A percentile compares a stretch with the other conserved stretches of the same genome.
These are phyloP conservation scores for Brachionus angularis DNA, from an alignment of 1,140 invertebrate genomes.

Conservation along the genomic window DNA sequence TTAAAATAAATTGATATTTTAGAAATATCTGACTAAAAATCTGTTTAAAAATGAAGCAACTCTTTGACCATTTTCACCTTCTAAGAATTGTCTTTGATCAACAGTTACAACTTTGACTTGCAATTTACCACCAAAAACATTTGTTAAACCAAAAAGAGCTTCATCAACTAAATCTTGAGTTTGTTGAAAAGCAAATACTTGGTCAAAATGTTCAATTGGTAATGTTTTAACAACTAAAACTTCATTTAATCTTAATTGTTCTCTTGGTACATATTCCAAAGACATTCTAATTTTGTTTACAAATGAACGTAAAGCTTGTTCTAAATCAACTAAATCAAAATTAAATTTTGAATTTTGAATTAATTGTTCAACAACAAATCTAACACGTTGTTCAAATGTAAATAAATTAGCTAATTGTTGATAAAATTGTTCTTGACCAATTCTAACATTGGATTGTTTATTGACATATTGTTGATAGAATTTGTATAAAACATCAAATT, in stretches of 20 bases:
- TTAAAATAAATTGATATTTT: neutral
- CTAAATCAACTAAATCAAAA: conserved; percentile 20
- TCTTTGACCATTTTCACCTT: neutral
- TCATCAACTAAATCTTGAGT: neutral
- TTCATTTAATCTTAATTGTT: conserved; percentile 9
- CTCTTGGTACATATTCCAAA: conserved; percentile 13
- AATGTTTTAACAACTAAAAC: conserved; percentile 16
- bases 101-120: neutral
- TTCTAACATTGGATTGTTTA: neutral
- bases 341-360: neutral
- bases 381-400: conserved; percentile 31
- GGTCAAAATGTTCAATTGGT: neutral
- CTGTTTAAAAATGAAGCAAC: conserved; percentile 6
- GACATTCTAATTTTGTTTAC: conserved; percentile 5
- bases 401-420: neutral
- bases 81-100: conserved; percentile 18
- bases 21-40: neutral
- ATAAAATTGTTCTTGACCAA: conserved; percentile 11
- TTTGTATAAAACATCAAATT: conserved; percentile 27
- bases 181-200: neutral
- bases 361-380: conserved; percentile 21
- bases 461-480: conserved; percentile 37
- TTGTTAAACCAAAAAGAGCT: neutral
- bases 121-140: neutral
- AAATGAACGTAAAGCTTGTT: neutral